Evolutionary conservation across 2,113 vertebrate genomes (phyloP).

Genomic region (Melanerpes aurifrons): DNA sequence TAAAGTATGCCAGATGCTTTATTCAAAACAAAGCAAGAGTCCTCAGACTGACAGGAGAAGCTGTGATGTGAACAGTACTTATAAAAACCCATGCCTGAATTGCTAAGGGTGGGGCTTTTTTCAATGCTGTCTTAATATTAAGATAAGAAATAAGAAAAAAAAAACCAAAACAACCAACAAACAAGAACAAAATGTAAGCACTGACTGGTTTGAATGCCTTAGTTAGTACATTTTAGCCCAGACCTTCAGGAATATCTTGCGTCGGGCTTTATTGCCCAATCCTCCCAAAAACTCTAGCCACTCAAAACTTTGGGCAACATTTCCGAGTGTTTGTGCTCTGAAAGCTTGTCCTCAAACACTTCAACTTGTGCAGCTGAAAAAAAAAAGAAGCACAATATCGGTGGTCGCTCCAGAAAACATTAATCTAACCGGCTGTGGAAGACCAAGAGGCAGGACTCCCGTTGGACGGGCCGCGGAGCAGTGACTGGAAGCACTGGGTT

Average conservation of each 20-base stretch:
- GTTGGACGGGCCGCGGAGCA: background rate
- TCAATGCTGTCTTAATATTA: background rate
- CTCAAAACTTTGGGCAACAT: background rate
- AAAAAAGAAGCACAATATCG: background rate
- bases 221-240: background rate
- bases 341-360: background rate
- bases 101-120: background rate
- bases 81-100: background rate
- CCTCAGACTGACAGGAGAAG: background rate
- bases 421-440: background rate
- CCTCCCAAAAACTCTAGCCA: background rate
- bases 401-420: background rate
- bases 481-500: background rate
- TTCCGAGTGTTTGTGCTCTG: background rate
- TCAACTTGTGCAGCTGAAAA: background rate
- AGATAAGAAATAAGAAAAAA: background rate
- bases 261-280: background rate
- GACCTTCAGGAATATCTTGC: background rate
- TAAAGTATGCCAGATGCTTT: background rate
- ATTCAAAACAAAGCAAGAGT: background rate
- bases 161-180: background rate
- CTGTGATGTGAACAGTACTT: background rate
- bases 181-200: background rate
- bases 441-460: background rate
- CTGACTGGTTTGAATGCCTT: background rate